Base-by-base conservation (phyloP, 2,797 vertebrate species). In the Pitangus sulphuratus region DNA sequence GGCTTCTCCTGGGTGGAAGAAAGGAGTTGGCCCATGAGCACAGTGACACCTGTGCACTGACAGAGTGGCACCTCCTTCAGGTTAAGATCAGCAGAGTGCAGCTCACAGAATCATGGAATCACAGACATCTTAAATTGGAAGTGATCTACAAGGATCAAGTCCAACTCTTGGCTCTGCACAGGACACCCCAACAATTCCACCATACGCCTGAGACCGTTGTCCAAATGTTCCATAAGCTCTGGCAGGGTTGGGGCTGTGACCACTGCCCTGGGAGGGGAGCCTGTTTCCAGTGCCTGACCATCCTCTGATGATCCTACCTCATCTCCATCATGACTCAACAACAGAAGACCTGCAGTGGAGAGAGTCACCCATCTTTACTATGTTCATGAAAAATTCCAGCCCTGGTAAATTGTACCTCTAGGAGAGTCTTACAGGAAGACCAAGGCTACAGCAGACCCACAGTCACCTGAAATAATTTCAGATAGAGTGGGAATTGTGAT, bases 241-340 rank as follows among this genome's bases (percentile, higher is more conserved):
- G 64, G 56, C 50, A 56, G 62, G 15, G 15, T 8, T 28, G 35
- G 8, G 54, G 26, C 22, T 0, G 2, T 76, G 35, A 24, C n/a
- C 42, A 50, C 48, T 54, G 11, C 56, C 35, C 35, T 76, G 26
- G 26, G 37, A 37, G 37, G 37, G 48, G 40, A 68, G 8, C 54
- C 53, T 56, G 62, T 16, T 1, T 1, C 48, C 61, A 30, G 48
- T 42, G 56, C 42, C n/a, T 7, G 1, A 0, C 31, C n/a, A 62
- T 20, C 15, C 9, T 25, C 22, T 61, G n/a, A 25, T 31, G 33
- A 19, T 60, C 54, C 42, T 68, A 9, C 33, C 61, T 84, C 31
- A 24, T 61, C n/a, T 78, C 57, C 62, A 24, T 65, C 44, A 3
- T 15, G 26, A 47, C 26, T 71, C 66, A n/a, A 0, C 17, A 47